phyloP scores from a whole-genome alignment of 2,113 vertebrate species.

The Atrichornis clamosus region DNA sequence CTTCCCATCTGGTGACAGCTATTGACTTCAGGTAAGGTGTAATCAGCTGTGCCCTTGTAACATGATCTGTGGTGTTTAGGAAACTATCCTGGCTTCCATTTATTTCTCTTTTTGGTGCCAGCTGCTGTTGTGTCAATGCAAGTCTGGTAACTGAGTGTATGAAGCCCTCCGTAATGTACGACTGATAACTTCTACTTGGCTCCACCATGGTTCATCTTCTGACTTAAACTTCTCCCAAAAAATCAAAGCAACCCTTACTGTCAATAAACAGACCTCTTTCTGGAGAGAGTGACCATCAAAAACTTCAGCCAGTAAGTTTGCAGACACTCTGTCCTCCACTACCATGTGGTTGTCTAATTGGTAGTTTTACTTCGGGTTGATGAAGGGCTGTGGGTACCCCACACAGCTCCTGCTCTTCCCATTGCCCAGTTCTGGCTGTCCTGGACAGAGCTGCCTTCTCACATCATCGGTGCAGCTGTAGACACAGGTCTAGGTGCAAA shows the following conservation, averaged over 20 bases:
- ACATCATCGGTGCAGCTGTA: background rate
- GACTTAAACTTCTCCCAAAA: background rate
- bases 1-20: background rate
- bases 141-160: background rate
- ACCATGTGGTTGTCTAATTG: background rate
- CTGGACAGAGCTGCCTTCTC: background rate
- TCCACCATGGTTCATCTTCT: background rate
- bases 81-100: background rate
- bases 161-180: background rate
- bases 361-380: background rate
- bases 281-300: background rate
- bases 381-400: background rate
- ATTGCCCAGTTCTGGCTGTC: background rate
- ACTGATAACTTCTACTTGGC: background rate
- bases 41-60: background rate
- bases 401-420: background rate
- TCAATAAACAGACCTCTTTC: background rate
- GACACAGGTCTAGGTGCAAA: background rate
- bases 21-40: background rate
- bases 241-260: background rate
- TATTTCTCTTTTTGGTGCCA: background rate
- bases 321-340: background rate
- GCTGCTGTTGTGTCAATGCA: background rate
- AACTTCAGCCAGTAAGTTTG: background rate
- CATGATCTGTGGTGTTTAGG: background rate